Evolutionary conservation across 2,113 vertebrate genomes (phyloP), one percentile per base, ranked within the genome.

Genomic region (Aptenodytes patagonicus): DNA sequence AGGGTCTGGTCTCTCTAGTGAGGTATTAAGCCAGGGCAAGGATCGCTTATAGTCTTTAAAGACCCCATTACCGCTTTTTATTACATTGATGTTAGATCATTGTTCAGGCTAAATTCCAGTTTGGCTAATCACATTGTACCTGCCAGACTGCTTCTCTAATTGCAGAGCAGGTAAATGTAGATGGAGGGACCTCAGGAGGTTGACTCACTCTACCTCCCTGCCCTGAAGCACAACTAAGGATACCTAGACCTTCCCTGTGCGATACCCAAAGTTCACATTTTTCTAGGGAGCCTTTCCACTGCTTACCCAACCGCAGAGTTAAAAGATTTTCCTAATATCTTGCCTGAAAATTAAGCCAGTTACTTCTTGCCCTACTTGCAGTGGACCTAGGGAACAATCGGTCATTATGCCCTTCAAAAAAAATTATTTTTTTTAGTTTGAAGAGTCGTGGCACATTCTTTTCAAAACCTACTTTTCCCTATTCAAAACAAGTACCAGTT

Each of bases 281-380:
- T 85, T 72, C 46, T 49, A n/a, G 17, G 24, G 18, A 87, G 21
- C 1, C 28, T 70, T 87, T 79, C 70, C 25, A 52, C 62, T 64
- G 36, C 70, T 52, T 61, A 76, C 44, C 24, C 49, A 85, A 32
- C 58, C 6, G 5, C 29, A 75, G 42, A 64, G 47, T 78, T 85
- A 57, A 76, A 95, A 69, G 9, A 66, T 87, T 88, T 85, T 90
- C 62, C 82, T 80, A 91, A 34, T 54, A 79, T 38, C 61, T 82
- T 69, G 70, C 69, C 73, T 82, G 31, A 82, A 94, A 96, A 89
- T 57, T 11, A 91, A 93, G 40, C 44, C 81, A 79, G 49, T 40
- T 94, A 62, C 26, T 89, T 78, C 86, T 83, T 76, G 93, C 52
- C 81, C 94, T 81, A 71, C 44, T 94, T 91, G 52, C 60, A 94